Evolutionary conservation across 2,113 vertebrate genomes (phyloP), one percentile per base, ranked within the genome.

Genomic region (Fregata magnificens): DNA sequence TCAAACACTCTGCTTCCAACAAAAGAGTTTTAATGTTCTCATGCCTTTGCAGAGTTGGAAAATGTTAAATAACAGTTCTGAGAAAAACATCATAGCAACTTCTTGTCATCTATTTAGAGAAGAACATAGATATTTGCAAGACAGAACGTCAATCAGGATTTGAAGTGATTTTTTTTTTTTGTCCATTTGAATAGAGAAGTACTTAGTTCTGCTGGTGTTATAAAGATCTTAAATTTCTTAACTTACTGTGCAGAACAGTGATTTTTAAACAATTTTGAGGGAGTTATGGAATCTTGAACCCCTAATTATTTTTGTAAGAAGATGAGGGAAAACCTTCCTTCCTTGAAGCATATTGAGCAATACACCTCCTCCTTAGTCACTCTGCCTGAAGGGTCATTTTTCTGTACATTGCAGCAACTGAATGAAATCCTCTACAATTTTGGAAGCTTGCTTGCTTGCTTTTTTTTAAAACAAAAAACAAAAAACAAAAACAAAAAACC

Each of bases 11-110:
- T 32, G 22, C 81, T 96, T 89, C 86, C 81, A 80, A 72, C 83
- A 82, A 91, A 71, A 79, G 88, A 87, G 66, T 95, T 93, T 82
- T 82, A 96, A 90, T 80, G 78, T 56, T 96, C 89, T 94, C n/a
- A 31, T 93, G 66, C 71, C 38, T 95, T 94, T 89, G 49, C 53
- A 80, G 82, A 94, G 53, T 72, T 79, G 40, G 50, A 73, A 96
- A 87, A 89, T 53, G 73, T 95, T 95, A 95, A 96, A 62, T 79
- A 95, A 93, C 31, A 22, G 18, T 87, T 95, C 81, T 49, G 55
- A 70, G 78, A 84, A 93, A 97, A 82, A 82, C 61, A 87, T 91
- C 53, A 69, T 32, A 94, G 74, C 56, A 76, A 11, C 58, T 91
- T 16, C 66, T 91, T 93, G 65, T 95, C 93, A 70, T 72, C 62